phyloP scores from a whole-genome alignment of 2,888 invertebrate species.

The Tryphoninae sp. region DNA sequence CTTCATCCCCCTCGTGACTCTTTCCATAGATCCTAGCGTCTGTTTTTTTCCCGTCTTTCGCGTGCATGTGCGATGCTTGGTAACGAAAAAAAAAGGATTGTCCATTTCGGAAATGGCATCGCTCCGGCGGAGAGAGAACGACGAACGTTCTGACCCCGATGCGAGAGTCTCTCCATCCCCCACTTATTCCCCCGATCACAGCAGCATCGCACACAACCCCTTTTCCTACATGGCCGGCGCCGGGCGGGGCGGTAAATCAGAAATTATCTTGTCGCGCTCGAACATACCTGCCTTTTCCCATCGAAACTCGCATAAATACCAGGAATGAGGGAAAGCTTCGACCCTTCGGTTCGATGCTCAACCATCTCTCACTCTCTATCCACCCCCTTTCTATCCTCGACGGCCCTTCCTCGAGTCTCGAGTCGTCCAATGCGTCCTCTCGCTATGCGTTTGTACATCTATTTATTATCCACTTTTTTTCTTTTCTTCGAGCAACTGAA shows the following conservation, averaged over 20 bases:
- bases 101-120: constrained; percentile 74
- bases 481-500: not conserved
- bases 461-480: not conserved
- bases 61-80: constrained; percentile 27
- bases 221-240: constrained; percentile 56
- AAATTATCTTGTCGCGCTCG: constrained; percentile 80
- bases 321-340: constrained; percentile 41
- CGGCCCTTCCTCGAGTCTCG: constrained; percentile 29
- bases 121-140: constrained; percentile 53
- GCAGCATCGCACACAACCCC: not conserved
- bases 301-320: constrained; percentile 79
- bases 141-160: constrained; percentile 61
- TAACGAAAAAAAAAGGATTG: constrained; percentile 61
- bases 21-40: constrained; percentile 11
- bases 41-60: constrained; percentile 26
- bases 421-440: constrained; percentile 10
- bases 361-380: constrained; percentile 1
- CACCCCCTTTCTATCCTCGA: not conserved
- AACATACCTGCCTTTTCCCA: constrained; percentile 78
- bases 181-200: not conserved
- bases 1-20: not conserved
- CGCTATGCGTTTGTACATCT: too few species aligned
- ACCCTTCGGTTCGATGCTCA: constrained; percentile 58
- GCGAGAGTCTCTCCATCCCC: constrained; percentile 5
- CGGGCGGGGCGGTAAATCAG: constrained; percentile 78